These are phyloP conservation scores for Tokudaia muenninki DNA, from an alignment of 2,797 vertebrate species.

Conservation along the genomic window DNA sequence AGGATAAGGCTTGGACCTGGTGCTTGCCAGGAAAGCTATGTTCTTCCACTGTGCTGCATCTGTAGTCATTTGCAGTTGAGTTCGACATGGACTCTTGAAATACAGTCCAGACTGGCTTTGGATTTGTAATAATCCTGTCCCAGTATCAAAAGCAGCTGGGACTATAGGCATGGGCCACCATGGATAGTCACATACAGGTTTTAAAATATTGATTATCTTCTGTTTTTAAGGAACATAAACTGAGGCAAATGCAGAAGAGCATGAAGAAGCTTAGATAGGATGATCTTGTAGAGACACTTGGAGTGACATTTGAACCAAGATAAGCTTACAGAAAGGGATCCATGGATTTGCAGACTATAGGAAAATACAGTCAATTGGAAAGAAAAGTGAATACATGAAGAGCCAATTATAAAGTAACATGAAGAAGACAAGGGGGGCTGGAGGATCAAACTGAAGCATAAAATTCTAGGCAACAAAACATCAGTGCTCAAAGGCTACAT, in stretches of 20 bases:
- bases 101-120: not conserved
- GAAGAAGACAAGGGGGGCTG: not conserved
- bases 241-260: not conserved
- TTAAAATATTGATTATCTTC: not conserved
- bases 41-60: not conserved
- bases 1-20: not conserved
- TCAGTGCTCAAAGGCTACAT: not conserved
- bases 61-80: not conserved
- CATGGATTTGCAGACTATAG: not conserved
- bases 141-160: not conserved
- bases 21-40: not conserved
- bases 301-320: not conserved
- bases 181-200: not conserved
- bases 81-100: not conserved
- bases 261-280: not conserved
- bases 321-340: not conserved
- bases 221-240: not conserved
- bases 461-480: not conserved
- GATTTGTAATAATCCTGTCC: not conserved
- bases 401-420: not conserved
- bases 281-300: fast-evolving
- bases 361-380: not conserved
- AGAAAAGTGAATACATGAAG: not conserved
- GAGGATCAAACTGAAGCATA: not conserved
- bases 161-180: not conserved